phyloP scores from a whole-genome alignment of 2,888 invertebrate genomes.

The Calephelis perditalis region DNA sequence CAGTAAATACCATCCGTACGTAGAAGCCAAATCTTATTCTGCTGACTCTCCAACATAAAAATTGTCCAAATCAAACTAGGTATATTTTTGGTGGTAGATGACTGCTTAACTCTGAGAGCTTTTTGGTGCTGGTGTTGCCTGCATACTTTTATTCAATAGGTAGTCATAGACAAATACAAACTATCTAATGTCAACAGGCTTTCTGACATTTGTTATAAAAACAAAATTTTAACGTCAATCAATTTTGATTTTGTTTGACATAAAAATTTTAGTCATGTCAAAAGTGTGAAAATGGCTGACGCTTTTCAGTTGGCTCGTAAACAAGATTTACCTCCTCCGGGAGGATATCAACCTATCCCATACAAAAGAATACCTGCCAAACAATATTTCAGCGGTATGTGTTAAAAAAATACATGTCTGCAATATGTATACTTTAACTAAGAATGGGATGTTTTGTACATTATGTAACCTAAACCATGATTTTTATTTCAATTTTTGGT shows the following conservation, averaged over 20 bases:
- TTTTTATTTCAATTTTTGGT: slow-evolving; percentile 34
- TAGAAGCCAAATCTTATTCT: no score
- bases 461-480: slow-evolving; percentile 59
- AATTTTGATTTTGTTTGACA: slow-evolving; percentile 15
- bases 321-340: slow-evolving; percentile 96
- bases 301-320: slow-evolving; percentile 47
- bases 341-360: slow-evolving; percentile 90
- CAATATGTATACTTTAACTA: not conserved
- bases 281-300: slow-evolving; percentile 50
- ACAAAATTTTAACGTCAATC: no score
- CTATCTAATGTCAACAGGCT: no score
- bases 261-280: slow-evolving; percentile 22
- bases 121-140: no score
- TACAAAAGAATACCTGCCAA: slow-evolving; percentile 85
- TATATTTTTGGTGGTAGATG: no score
- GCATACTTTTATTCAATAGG: no score
- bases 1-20: no score
- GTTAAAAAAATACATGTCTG: not conserved
- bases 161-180: no score
- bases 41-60: no score
- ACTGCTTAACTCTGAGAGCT: no score
- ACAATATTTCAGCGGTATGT: slow-evolving; percentile 82
- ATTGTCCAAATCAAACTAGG: no score
- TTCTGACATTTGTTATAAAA: no score
- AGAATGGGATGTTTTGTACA: slow-evolving; percentile 18